A percentile compares a stretch with the other conserved stretches of the same genome.
phyloP scores from a whole-genome alignment of 2,113 vertebrate genomes.

The Epinephelus moara region DNA sequence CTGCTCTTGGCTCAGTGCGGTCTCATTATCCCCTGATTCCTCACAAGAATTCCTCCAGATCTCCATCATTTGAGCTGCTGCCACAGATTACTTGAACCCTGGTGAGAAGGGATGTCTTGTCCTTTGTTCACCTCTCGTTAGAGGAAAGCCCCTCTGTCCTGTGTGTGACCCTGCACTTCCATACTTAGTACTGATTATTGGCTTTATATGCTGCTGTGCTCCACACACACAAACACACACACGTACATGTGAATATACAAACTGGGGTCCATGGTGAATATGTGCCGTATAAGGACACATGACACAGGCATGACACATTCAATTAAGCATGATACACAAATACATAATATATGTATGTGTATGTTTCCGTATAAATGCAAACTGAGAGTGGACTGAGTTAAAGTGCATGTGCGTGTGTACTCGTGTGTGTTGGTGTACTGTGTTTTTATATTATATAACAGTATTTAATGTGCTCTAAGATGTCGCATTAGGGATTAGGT shows the following conservation, averaged over 20 bases:
- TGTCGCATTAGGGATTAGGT: conserved; percentile 54
- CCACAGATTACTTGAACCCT: conserved; percentile 11
- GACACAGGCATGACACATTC: neutral
- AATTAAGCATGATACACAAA: neutral
- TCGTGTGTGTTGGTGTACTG: neutral
- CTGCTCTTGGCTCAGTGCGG: neutral
- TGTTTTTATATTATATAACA: conserved; percentile 62
- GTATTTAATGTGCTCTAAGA: conserved; percentile 62
- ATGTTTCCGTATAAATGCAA: too few relatives aligned
- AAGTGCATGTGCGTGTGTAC: neutral
- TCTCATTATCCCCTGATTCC: conserved; percentile 14
- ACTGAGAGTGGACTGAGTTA: neutral
- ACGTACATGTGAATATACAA: neutral
- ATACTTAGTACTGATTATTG: conserved; percentile 27
- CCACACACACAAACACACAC: neutral
- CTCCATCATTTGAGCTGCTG: conserved; percentile 19
- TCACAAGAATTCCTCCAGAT: conserved; percentile 10
- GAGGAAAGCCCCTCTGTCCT: conserved; percentile 31
- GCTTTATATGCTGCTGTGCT: conserved; percentile 1
- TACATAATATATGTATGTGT: neutral
- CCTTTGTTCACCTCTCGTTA: neutral
- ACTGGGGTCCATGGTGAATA: neutral
- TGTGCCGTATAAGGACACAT: neutral
- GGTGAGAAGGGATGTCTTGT: neutral
- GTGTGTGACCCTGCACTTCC: conserved; percentile 6